phyloP scores from a whole-genome alignment of 2,888 invertebrate species.

The Tenthredo amoena region DNA sequence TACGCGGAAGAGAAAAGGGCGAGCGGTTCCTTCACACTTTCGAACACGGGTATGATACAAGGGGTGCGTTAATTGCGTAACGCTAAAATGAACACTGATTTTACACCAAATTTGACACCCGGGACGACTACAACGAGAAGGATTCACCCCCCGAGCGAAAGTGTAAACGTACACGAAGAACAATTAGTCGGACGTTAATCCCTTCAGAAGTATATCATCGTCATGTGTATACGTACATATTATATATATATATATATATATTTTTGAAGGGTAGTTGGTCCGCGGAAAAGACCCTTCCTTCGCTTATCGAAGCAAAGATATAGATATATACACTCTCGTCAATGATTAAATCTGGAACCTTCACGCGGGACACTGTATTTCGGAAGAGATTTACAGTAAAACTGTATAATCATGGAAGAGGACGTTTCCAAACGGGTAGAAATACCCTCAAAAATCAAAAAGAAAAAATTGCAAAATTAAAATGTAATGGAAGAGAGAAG shows the following conservation, averaged over 20 bases:
- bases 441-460: background rate
- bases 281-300: background rate
- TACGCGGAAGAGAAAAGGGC: background rate
- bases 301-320: background rate
- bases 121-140: background rate
- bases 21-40: background rate
- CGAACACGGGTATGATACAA: background rate
- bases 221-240: background rate
- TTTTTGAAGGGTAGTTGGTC: background rate
- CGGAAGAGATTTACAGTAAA: no score
- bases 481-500: background rate
- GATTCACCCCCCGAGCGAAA: background rate
- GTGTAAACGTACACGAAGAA: constrained; percentile 4
- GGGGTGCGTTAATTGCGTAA: background rate
- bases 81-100: constrained; percentile 39
- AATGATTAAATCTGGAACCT: background rate
- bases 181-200: constrained; percentile 26
- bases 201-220: constrained; percentile 2
- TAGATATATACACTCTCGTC: background rate
- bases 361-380: no score
- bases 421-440: no score
- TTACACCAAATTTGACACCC: constrained; percentile 35
- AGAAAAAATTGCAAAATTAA: background rate
- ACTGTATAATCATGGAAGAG: no score
- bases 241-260: background rate